A percentile compares a stretch with the other conserved stretches of the same genome.
Evolutionary conservation across 2,113 vertebrate genomes (phyloP).

Genomic region (Zosterops hypoxanthus): DNA sequence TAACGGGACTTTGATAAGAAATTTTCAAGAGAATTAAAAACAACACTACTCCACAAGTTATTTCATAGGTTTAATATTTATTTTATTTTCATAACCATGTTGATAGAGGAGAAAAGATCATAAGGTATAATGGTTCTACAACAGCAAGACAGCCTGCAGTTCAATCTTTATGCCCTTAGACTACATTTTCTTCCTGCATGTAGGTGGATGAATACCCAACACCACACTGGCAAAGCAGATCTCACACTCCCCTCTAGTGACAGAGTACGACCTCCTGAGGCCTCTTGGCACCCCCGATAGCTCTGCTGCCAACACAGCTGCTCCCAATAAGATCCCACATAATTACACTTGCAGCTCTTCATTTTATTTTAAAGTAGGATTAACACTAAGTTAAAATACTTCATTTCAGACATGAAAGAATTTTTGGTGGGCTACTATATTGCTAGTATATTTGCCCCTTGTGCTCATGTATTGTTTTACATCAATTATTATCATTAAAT

Average conservation of each 20-base stretch:
- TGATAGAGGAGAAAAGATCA: not conserved
- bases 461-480: not conserved
- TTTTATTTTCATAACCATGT: not conserved
- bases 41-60: not conserved
- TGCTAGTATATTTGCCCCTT: not conserved
- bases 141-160: not conserved
- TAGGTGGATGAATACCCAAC: not conserved
- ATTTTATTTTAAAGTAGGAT: not conserved
- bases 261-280: fast-evolving
- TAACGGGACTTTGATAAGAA: not conserved
- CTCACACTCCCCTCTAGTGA: not conserved
- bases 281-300: fast-evolving
- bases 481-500: not conserved
- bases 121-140: not conserved
- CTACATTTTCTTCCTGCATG: not conserved
- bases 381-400: not conserved
- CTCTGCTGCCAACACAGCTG: not conserved
- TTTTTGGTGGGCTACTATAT: not conserved
- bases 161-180: not conserved
- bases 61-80: not conserved
- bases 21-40: not conserved
- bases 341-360: not conserved
- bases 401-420: not conserved
- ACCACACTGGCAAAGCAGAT: fast-evolving
- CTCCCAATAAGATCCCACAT: not conserved